These are phyloP conservation scores for Oscheius onirici DNA, from an alignment of 2,888 invertebrate genomes.

Conservation along the genomic window DNA sequence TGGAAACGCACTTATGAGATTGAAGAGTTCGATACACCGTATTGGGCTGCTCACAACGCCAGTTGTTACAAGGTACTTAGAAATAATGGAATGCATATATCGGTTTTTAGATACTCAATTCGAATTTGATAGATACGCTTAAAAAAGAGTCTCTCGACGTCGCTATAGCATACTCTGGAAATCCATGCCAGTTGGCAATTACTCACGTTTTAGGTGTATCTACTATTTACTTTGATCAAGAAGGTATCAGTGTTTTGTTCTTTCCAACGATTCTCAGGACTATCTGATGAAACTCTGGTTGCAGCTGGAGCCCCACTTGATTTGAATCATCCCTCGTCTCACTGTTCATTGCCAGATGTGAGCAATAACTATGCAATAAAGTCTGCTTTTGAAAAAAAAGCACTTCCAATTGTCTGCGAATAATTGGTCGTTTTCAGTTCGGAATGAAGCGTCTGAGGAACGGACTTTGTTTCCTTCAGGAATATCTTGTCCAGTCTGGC, in stretches of 20 bases:
- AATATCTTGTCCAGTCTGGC: conserved; percentile 60
- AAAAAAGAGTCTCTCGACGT: conserved; percentile 67
- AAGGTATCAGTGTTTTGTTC: conserved; percentile 50
- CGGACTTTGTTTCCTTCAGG: conserved; percentile 52
- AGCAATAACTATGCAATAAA: conserved; percentile 18
- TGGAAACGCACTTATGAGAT: conserved; percentile 63
- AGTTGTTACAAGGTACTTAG: conserved; percentile 66
- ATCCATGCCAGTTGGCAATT: conserved; percentile 69
- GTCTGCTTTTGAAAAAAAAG: not conserved
- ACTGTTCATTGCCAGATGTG: conserved; percentile 40
- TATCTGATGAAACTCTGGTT: conserved; percentile 67
- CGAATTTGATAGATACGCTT: conserved; percentile 66
- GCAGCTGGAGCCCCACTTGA: conserved; percentile 63
- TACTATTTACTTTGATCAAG: conserved; percentile 66
- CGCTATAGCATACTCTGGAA: conserved; percentile 67
- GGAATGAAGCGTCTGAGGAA: conserved; percentile 39
- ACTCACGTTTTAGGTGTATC: conserved; percentile 67
- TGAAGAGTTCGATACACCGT: conserved; percentile 56
- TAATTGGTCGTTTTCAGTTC: conserved; percentile 4
- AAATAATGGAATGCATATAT: not conserved
- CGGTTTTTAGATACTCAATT: conserved; percentile 62
- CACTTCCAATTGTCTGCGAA: not conserved
- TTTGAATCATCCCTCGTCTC: conserved; percentile 42
- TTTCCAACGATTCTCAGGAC: no score
- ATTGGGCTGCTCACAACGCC: conserved; percentile 67